Evolutionary conservation across 1,140 invertebrate genomes (phyloP), one percentile per base, ranked within the genome.

Genomic region (Geopemphigus sp.): DNA sequence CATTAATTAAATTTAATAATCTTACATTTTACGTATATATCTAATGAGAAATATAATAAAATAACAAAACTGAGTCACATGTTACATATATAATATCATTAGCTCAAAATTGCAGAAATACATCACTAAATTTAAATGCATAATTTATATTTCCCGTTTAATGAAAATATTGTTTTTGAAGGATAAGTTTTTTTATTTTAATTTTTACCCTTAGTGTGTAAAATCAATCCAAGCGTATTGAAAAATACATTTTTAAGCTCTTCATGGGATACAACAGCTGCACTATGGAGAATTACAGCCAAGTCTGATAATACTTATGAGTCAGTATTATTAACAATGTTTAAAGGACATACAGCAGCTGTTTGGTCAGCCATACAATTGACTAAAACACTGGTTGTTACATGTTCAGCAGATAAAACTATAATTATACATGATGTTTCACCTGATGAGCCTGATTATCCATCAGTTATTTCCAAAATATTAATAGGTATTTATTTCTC

Each of bases 241-340:
- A 72, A 83, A 12, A 86, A 84, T 47, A 87, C 89, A 22, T 88
- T 93, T 84, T 84, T 92, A 22, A 94, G 92, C 84, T 93, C 95
- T 59, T 98, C 95, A 15, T 98, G 95, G 96, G 96, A 98, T 84
- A 89, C 89, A 82, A 94, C 93, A 17, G 94, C 92, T 0, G 90
- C 91, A 83, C 32, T 82, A n/a, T 82, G 82, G 82, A 73, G 57
- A 54, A 24, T 82, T 12, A 80, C 54, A 24, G n/a, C 26, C 11
- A 45, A 63, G 3, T 12, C 74, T 24, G 74, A 78, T 78, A 56
- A 26, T 39, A 59, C 81, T 54, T 50, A 45, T 61, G 53, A 53
- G 17, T 54, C 66, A 80, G 68, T 74, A 29, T 24, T 81, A 26
- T 81, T 91, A 14, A 90, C 90, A 2, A 87, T 95, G 2, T 78